Evolutionary conservation across 2,888 invertebrate genomes (phyloP).

Genomic region (Ornithoptera alexandrae): DNA sequence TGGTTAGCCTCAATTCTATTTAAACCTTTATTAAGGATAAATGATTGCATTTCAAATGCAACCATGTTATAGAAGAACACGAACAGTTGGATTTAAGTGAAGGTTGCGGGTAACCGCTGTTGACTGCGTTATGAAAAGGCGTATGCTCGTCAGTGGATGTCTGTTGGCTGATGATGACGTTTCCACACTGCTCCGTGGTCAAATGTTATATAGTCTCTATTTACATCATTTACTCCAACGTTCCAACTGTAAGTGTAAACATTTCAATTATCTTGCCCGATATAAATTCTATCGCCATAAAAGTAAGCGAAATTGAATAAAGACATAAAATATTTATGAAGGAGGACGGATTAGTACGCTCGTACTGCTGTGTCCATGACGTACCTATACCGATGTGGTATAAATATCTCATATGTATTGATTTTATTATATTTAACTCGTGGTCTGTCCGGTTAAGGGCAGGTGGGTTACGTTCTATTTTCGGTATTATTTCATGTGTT

Average conservation of each 20-base stretch:
- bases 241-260: neutral
- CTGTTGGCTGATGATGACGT: too few relatives aligned
- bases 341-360: neutral
- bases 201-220: neutral
- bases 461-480: constrained; percentile 20
- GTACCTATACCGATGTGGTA: constrained; percentile 8
- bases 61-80: too few relatives aligned
- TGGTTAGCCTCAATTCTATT: too few relatives aligned
- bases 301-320: neutral
- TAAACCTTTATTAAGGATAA: too few relatives aligned
- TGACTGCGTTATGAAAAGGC: too few relatives aligned
- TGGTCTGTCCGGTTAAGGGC: constrained; percentile 14
- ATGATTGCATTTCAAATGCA: too few relatives aligned
- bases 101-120: too few relatives aligned
- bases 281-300: neutral
- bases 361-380: neutral
- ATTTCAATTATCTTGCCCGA: neutral
- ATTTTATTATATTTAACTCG: constrained; percentile 28
- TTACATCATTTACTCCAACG: neutral
- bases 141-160: too few relatives aligned
- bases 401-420: constrained; percentile 13
- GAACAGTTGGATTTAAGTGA: too few relatives aligned
- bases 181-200: neutral
- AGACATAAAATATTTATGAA: constrained; percentile 4
- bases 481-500: constrained; percentile 7